Conservation (phyloP, 2,888 invertebrate species). For the Drosophila lutescens region DNA sequence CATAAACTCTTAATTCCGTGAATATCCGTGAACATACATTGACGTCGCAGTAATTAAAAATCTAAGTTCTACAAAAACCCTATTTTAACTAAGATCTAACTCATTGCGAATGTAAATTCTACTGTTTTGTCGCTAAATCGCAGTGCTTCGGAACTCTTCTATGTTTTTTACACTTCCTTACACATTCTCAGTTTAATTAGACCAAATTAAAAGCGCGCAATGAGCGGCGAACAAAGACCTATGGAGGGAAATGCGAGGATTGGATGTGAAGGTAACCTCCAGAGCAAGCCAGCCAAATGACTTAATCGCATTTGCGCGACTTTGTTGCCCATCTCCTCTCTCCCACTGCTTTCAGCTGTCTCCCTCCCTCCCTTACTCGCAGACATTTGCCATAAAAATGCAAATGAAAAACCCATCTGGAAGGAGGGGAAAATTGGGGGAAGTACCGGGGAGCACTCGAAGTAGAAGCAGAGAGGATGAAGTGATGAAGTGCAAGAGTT, state of each 20-base stretch:
- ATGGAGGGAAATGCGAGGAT: conserved; percentile 4
- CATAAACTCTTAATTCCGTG: no score
- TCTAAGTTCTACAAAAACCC: no score
- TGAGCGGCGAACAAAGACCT: conserved; percentile 33
- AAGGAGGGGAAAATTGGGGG: conserved; percentile 1
- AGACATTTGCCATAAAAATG: conserved; percentile 73
- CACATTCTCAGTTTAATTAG: conserved; percentile 66
- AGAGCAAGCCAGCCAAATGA: conserved; percentile 62
- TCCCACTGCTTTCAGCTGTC: background rate
- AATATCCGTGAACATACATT: background rate
- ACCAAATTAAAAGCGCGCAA: conserved; percentile 67
- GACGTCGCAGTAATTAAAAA: background rate
- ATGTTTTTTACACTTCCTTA: conserved; percentile 32
- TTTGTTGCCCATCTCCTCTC: conserved; percentile 57
- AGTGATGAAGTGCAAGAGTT: conserved; percentile 76
- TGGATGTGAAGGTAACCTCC: conserved; percentile 25
- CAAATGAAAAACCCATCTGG: conserved; percentile 66
- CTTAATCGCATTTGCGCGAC: conserved; percentile 75
- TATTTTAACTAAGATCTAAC: background rate
- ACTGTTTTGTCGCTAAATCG: conserved; percentile 39
- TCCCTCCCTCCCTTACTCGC: conserved; percentile 6
- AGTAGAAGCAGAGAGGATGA: background rate
- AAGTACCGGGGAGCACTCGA: background rate
- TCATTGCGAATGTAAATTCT: conserved; percentile 2
- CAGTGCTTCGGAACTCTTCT: conserved; percentile 32